These are phyloP conservation scores for Chrysopilus asiliformis DNA, from an alignment of 2,888 invertebrate species.

Conservation along the genomic window DNA sequence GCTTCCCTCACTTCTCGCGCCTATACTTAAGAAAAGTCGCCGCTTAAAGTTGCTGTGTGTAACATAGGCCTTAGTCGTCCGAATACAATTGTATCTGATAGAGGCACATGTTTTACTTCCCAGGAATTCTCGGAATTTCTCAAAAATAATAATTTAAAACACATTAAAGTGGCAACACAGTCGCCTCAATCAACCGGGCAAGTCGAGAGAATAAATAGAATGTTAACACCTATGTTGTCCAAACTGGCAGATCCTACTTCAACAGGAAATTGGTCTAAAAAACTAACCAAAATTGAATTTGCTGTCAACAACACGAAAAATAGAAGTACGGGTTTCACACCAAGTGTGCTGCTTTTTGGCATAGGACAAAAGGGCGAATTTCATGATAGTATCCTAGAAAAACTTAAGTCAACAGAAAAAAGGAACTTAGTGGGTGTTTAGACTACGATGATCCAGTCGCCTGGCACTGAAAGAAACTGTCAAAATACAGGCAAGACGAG, in stretches of 20 bases:
- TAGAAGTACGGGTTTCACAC: not conserved
- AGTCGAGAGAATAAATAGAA: conserved; percentile 17
- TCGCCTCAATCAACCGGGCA: conserved; percentile 10
- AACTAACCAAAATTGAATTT: not conserved
- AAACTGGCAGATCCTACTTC: conserved; percentile 8
- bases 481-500: too few species aligned
- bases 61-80: too few species aligned
- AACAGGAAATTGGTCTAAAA: not conserved
- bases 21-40: too few species aligned
- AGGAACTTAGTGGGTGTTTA: too few species aligned
- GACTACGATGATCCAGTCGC: too few species aligned
- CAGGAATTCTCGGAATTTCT: conserved; percentile 18
- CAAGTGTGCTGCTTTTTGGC: not conserved
- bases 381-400: not conserved
- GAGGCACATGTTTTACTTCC: not conserved
- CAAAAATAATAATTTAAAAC: conserved; percentile 14
- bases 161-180: conserved; percentile 4
- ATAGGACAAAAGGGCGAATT: not conserved
- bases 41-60: too few species aligned
- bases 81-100: conserved; percentile 8
- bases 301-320: not conserved
- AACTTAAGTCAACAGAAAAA: conserved; percentile 7
- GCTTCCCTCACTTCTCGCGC: too few species aligned
- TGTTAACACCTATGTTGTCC: conserved; percentile 11
- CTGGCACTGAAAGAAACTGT: too few species aligned